Base-by-base conservation (phyloP, 2,888 invertebrate species). In the Euplexia lucipara region DNA sequence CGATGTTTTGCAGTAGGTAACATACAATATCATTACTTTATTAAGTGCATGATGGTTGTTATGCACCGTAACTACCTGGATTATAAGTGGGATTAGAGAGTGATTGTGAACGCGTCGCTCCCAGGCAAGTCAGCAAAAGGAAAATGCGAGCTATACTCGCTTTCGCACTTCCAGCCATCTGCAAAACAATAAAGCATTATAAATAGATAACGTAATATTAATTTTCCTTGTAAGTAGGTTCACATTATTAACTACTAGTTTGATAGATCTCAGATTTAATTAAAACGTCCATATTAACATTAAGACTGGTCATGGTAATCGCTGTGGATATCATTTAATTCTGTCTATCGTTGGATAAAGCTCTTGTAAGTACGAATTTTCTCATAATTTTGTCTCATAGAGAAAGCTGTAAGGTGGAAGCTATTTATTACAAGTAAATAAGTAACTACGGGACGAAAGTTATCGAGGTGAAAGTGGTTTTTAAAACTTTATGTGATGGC, bases 31-130 rank as follows among this genome's bases (percentile, higher is more conserved):
- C 20, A 34, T 14, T 16, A 30, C 5, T 18, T 12, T 26, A 34
- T 16, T 32, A 9, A 4, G 14, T 18, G 22, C 16, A 12, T 32
- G 10, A 9, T 26, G 18, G 18, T 37, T 10, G 42, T 51, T 39
- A 26, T 10, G 3, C 16, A 41, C 26, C 18, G 7, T 86, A 93
- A 94, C 89, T 71, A 93, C 94, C 89, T 71, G 86, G 76, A 69
- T 83, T 83, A 70, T 85, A 88, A 44, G 78, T 86, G 16, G 85
- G 84, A 63, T 89, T 88, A 30, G 86, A 67, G 64, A 84, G 77
- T 41, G 90, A 86, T 71, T 94, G 93, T 47, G 90, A 86, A 47
- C 71, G 78, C 10, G 86, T 71, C 63, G 84, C 75, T 47, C 87
- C 86, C 70, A 90, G 59, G 45, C 88, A 72, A 61, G 85, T 77